A percentile compares a stretch with the other conserved stretches of the same genome.
Conservation (phyloP, 1,140 invertebrate genomes). For the Heterodera schachtii region DNA sequence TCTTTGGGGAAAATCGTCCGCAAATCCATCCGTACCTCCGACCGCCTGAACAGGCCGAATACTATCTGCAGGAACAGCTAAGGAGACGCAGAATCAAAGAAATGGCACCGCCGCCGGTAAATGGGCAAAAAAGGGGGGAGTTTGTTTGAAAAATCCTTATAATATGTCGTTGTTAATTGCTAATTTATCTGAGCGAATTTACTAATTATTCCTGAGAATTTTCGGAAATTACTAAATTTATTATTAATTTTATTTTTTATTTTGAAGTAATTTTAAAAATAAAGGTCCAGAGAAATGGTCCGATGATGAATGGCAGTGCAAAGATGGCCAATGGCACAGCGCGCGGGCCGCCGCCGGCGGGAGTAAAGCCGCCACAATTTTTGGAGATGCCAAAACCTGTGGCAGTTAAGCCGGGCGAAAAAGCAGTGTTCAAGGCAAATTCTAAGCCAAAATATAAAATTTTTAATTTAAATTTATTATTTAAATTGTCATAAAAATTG, state of each 20-base stretch:
- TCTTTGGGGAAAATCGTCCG: conserved; percentile 24
- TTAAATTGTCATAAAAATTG: not conserved
- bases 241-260: conserved; percentile 21
- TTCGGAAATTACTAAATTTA: conserved; percentile 12
- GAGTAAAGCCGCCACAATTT: conserved; percentile 56
- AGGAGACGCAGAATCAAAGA: conserved; percentile 22
- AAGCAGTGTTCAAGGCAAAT: conserved; percentile 39
- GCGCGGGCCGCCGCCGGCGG: conserved; percentile 14
- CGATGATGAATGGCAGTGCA: conserved; percentile 26
- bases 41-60: conserved; percentile 43
- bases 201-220: too few relatives aligned
- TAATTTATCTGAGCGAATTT: not conserved
- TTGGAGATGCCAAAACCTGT: conserved; percentile 51
- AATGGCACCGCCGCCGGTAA: conserved; percentile 39
- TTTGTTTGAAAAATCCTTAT: not conserved
- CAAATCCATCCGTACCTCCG: conserved; percentile 45
- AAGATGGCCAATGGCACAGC: conserved; percentile 19
- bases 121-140: not conserved
- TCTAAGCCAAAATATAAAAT: not conserved
- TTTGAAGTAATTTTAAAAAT: not conserved
- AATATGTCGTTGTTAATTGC: too few relatives aligned
- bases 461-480: not conserved
- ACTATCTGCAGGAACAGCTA: conserved; percentile 45
- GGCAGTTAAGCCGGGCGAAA: conserved; percentile 56
- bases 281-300: conserved; percentile 28